Conservation (phyloP, 2,113 vertebrate species). For the Cryptomyrus ogoouensis region DNA sequence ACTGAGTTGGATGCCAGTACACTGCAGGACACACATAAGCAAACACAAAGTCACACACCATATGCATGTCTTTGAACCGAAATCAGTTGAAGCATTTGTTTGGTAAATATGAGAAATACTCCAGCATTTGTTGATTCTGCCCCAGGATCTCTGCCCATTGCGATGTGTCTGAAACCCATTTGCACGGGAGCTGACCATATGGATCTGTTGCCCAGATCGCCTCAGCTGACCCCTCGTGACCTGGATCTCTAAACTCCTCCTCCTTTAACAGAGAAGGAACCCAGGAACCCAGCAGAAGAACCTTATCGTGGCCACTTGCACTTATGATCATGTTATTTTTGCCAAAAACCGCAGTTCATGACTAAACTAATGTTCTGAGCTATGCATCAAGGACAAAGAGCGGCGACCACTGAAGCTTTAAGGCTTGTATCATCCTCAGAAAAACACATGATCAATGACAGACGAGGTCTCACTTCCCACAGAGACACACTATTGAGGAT, state of each 20-base stretch:
- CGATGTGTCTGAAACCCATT: background rate
- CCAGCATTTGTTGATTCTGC: background rate
- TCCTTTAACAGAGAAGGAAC: background rate
- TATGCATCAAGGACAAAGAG: background rate
- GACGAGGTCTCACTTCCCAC: too few species aligned
- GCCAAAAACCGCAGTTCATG: background rate
- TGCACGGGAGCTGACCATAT: background rate
- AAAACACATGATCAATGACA: background rate
- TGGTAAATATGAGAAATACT: background rate
- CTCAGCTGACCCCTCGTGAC: background rate
- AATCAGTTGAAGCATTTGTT: background rate
- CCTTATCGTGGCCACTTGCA: background rate
- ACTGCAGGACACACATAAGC: background rate
- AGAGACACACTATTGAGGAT: too few species aligned
- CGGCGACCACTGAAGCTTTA: too few species aligned
- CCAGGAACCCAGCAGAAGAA: background rate
- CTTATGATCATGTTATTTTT: background rate
- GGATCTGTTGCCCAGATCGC: background rate
- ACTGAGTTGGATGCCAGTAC: too few species aligned
- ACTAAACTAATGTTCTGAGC: background rate
- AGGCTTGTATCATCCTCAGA: too few species aligned
- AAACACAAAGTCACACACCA: background rate
- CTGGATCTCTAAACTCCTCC: background rate
- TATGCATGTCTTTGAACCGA: background rate
- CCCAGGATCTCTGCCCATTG: background rate